Conservation (phyloP, 2,888 invertebrate genomes). For the Syrphus vitripennis region DNA sequence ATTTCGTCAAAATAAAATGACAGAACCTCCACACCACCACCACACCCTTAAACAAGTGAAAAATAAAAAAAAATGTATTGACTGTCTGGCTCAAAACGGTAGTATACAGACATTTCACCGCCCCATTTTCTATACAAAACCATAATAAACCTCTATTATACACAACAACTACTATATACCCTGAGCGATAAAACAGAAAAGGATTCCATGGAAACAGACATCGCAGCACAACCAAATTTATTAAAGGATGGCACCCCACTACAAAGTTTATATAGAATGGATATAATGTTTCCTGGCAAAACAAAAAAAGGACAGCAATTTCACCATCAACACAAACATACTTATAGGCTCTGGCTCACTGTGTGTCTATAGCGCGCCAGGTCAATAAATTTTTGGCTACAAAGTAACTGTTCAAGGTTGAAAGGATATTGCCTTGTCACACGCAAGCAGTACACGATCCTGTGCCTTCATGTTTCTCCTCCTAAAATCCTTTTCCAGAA, state of each 20-base stretch:
- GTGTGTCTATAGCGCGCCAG: constrained; percentile 72
- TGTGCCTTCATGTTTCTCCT: background rate
- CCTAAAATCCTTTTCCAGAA: background rate
- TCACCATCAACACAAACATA: constrained; percentile 1
- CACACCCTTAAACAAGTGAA: background rate
- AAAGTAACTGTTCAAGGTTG: constrained; percentile 80
- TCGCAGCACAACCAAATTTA: constrained; percentile 46
- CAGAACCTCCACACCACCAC: background rate
- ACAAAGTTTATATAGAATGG: background rate
- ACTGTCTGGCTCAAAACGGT: constrained; percentile 12
- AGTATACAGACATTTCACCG: background rate
- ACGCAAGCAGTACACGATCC: constrained; percentile 51
- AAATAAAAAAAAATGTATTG: background rate
- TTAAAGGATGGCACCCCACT: constrained; percentile 56
- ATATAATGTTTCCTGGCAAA: constrained; percentile 67
- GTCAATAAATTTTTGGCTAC: constrained; percentile 80
- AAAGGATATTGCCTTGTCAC: constrained; percentile 80
- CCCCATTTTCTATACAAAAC: background rate
- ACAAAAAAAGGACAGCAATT: constrained; percentile 5
- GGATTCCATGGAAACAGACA: constrained; percentile 68
- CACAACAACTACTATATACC: background rate
- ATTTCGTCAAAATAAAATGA: constrained; percentile 4
- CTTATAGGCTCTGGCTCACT: background rate
- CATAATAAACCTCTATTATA: background rate
- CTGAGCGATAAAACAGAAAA: background rate